Evolutionary conservation across 2,888 invertebrate species (phyloP).

Genomic region (Patella ulyssiponensis): DNA sequence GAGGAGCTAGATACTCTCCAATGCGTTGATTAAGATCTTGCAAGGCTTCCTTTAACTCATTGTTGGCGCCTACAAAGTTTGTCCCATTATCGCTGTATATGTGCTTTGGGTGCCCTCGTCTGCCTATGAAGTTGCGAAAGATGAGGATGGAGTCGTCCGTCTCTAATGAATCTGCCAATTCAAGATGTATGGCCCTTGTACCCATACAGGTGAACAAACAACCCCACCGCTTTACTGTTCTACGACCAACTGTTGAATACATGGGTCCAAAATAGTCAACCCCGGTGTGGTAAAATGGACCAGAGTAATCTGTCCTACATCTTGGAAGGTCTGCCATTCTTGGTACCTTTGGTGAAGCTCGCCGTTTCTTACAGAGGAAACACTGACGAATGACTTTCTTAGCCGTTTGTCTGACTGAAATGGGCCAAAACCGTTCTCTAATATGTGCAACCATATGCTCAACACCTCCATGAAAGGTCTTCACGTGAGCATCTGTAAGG

Average conservation of each 20-base stretch:
- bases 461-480: neutral
- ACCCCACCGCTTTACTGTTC: slow-evolving; percentile 17
- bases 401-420: neutral
- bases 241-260: slow-evolving; percentile 12
- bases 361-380: neutral
- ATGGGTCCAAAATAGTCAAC: slow-evolving; percentile 26
- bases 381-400: neutral
- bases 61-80: slow-evolving; percentile 40
- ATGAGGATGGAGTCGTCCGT: slow-evolving; percentile 18
- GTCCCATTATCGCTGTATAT: slow-evolving; percentile 40
- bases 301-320: slow-evolving; percentile 8
- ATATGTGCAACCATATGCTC: neutral
- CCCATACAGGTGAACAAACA: slow-evolving; percentile 24
- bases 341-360: neutral
- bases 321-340: slow-evolving; percentile 22
- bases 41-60: slow-evolving; percentile 28
- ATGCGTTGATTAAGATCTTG: slow-evolving; percentile 25
- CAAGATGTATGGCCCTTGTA: slow-evolving; percentile 21
- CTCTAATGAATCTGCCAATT: slow-evolving; percentile 16
- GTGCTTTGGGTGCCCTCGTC: slow-evolving; percentile 28
- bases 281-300: slow-evolving; percentile 15
- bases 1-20: slow-evolving; percentile 24
- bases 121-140: slow-evolving; percentile 12
- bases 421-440: too few relatives aligned
- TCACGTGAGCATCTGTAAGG: neutral